Evolutionary conservation across 2,113 vertebrate species (phyloP).

Genomic region (Petrocephalus microphthalmus): DNA sequence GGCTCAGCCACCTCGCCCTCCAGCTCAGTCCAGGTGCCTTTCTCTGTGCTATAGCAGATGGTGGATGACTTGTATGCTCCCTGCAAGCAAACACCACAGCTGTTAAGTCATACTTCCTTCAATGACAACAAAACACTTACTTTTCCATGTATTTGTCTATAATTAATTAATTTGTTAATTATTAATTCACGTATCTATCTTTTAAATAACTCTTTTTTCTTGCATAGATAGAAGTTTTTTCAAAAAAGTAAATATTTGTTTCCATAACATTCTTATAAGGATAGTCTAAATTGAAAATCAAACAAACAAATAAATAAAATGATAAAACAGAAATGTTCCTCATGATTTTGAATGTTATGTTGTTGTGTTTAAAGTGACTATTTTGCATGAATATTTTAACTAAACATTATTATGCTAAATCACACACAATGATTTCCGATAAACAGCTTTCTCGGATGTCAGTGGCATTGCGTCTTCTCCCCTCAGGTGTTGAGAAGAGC

Average conservation of each 20-base stretch:
- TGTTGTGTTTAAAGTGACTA: no score
- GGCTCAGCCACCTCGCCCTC: slow-evolving; percentile 97
- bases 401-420: no score
- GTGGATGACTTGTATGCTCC: slow-evolving; percentile 98
- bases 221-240: not conserved
- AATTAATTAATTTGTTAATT: not conserved
- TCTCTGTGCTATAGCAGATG: slow-evolving; percentile 97
- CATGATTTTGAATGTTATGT: no score
- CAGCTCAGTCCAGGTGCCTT: slow-evolving; percentile 91
- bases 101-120: not conserved
- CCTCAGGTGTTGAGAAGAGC: no score
- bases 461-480: no score
- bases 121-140: not conserved
- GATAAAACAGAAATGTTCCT: no score
- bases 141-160: not conserved
- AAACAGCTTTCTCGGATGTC: no score
- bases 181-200: not conserved
- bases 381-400: no score
- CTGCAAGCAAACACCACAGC: slow-evolving; percentile 59
- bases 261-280: not conserved
- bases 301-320: no score
- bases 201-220: not conserved
- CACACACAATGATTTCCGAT: no score
- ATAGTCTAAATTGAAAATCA: not conserved
- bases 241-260: not conserved